Percentiles rank a stretch among this genome's conserved stretches.
phyloP scores from a whole-genome alignment of 2,888 invertebrate genomes.

The Trilocha varians region DNA sequence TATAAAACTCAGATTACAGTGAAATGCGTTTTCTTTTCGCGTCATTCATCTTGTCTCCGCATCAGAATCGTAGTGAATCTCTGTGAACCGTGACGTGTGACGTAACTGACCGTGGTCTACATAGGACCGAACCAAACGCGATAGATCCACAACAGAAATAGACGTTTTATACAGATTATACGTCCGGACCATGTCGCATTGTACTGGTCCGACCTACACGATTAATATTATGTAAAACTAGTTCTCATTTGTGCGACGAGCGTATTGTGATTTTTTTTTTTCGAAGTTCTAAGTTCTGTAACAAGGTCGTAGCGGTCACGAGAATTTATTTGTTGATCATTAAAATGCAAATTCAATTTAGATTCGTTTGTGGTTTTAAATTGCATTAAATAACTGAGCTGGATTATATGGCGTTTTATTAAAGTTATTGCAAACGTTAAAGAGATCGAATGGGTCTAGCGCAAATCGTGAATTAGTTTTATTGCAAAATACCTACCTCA shows the following conservation, averaged over 20 bases:
- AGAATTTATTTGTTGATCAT: too few relatives aligned
- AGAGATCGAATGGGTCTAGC: too few relatives aligned
- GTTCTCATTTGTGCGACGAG: not conserved
- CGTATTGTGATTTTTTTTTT: not conserved
- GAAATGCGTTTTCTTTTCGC: too few relatives aligned
- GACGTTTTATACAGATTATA: not conserved
- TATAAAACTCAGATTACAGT: too few relatives aligned
- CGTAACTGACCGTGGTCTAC: conserved; percentile 15
- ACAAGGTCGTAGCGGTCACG: not conserved
- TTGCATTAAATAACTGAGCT: too few relatives aligned
- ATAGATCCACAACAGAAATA: conserved; percentile 10
- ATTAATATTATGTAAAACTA: not conserved
- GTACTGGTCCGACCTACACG: not conserved
- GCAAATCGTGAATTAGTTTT: too few relatives aligned
- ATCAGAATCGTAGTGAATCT: not conserved
- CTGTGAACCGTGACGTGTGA: conserved; percentile 6
- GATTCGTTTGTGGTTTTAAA: too few relatives aligned
- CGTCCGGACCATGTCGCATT: too few relatives aligned
- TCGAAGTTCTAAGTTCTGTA: not conserved
- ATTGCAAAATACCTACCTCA: too few relatives aligned
- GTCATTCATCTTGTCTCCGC: not conserved
- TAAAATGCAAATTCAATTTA: too few relatives aligned
- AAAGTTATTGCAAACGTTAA: too few relatives aligned
- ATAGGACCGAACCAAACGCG: conserved; percentile 8
- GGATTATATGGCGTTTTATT: too few relatives aligned